Conservation (phyloP, 2,888 invertebrate genomes). For the Leptogaster cylindrica region DNA sequence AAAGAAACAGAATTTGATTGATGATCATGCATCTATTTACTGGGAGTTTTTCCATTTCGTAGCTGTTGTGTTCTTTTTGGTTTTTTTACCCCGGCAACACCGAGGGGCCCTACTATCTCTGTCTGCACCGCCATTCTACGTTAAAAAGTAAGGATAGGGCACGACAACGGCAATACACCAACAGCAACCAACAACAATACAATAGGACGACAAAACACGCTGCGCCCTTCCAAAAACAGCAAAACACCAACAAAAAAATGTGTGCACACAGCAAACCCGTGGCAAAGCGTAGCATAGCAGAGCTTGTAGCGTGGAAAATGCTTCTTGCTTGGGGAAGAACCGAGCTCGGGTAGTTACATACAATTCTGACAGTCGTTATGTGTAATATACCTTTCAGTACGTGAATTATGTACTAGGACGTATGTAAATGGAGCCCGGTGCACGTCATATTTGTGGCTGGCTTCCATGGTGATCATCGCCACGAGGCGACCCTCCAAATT, state of each 20-base stretch:
- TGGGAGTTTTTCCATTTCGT: constrained; percentile 30
- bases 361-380: background rate
- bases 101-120: constrained; percentile 42
- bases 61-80: background rate
- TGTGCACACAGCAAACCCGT: constrained; percentile 2
- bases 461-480: constrained; percentile 27
- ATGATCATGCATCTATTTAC: constrained; percentile 51
- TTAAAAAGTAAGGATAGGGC: constrained; percentile 26
- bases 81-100: background rate
- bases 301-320: constrained; percentile 28
- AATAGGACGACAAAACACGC: constrained; percentile 16
- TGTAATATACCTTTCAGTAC: constrained; percentile 13
- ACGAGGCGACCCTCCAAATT: constrained; percentile 3
- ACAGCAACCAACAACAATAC: constrained; percentile 4
- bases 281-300: constrained; percentile 25
- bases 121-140: constrained; percentile 49
- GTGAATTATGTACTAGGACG: background rate
- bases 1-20: constrained; percentile 49
- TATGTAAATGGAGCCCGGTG: constrained; percentile 1
- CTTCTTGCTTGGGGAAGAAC: constrained; percentile 3
- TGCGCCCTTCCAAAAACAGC: constrained; percentile 38
- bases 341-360: background rate
- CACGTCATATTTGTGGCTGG: constrained; percentile 36
- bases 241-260: constrained; percentile 25
- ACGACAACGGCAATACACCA: background rate